Percentiles rank a stretch among this genome's conserved stretches.
Conservation (phyloP, 2,888 invertebrate species). For the Siphlonurus alternatus region DNA sequence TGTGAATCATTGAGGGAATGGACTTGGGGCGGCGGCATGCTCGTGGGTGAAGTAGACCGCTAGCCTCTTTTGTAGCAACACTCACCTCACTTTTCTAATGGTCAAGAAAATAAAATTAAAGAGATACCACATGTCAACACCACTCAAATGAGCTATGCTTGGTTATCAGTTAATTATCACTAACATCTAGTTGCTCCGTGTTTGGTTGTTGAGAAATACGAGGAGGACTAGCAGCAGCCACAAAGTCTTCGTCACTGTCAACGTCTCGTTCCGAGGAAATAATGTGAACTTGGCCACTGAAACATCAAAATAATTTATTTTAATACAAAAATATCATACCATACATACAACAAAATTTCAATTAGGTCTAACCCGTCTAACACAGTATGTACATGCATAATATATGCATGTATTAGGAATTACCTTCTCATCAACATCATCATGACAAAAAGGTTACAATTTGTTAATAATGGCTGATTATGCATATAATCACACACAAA, state of each 20-base stretch:
- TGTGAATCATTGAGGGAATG: constrained; percentile 28
- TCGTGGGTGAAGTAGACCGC: constrained; percentile 23
- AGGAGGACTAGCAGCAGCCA: constrained; percentile 23
- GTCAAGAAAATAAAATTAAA: constrained; percentile 9
- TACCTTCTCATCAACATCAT: too few relatives aligned
- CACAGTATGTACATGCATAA: too few relatives aligned
- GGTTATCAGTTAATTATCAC: too few relatives aligned
- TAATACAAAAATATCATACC: too few relatives aligned
- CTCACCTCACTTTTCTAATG: constrained; percentile 34
- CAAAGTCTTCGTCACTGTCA: constrained; percentile 22
- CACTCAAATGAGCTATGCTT: too few relatives aligned
- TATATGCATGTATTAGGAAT: too few relatives aligned
- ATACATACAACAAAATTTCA: too few relatives aligned
- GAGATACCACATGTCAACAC: not conserved
- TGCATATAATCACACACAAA: too few relatives aligned
- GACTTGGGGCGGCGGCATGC: constrained; percentile 19
- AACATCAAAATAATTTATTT: constrained; percentile 12
- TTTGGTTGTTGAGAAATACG: constrained; percentile 27
- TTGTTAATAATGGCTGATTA: too few relatives aligned
- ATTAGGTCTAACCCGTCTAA: too few relatives aligned
- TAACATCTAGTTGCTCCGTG: constrained; percentile 26
- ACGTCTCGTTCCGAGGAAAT: constrained; percentile 23
- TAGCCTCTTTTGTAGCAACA: constrained; percentile 29
- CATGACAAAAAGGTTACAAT: too few relatives aligned
- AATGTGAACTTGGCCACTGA: constrained; percentile 26